Conservation (phyloP, 2,113 vertebrate genomes). For the Oryzias celebensis region DNA sequence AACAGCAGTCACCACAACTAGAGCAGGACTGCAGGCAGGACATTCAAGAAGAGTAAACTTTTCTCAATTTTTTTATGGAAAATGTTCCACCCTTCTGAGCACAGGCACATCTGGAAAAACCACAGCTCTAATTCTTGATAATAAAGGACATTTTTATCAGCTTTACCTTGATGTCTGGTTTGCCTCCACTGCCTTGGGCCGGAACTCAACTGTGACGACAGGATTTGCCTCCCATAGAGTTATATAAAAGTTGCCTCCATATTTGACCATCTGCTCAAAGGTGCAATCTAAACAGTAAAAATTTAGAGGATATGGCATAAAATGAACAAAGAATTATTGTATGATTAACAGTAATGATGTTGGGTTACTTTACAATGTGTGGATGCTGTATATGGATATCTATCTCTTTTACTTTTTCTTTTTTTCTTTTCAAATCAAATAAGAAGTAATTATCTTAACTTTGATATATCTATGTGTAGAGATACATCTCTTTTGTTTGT, state of each 20-base stretch:
- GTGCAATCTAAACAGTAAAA: slow-evolving; percentile 68
- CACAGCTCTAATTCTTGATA: slow-evolving; percentile 6
- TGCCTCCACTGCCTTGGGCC: slow-evolving; percentile 65
- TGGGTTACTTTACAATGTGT: too few species aligned
- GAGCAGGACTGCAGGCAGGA: slow-evolving; percentile 50
- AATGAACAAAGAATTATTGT: too few species aligned
- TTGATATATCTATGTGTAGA: too few species aligned
- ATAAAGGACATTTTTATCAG: slow-evolving; percentile 15
- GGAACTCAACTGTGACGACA: slow-evolving; percentile 69
- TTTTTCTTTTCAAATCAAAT: too few species aligned
- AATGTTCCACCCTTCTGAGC: neutral
- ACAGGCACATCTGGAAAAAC: slow-evolving; percentile 20
- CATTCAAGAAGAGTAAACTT: slow-evolving; percentile 19
- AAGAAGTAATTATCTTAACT: too few species aligned
- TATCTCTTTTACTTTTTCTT: too few species aligned
- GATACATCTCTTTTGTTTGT: too few species aligned
- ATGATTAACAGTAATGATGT: too few species aligned
- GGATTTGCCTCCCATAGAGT: slow-evolving; percentile 26
- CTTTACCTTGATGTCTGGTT: slow-evolving; percentile 67
- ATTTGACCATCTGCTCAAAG: slow-evolving; percentile 64
- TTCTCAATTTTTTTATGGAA: slow-evolving; percentile 5
- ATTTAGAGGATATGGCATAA: too few species aligned
- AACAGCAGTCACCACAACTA: slow-evolving; percentile 50
- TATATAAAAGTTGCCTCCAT: slow-evolving; percentile 66
- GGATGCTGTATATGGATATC: too few species aligned